Evolutionary conservation across 2,113 vertebrate genomes (phyloP).

Genomic region (Scalopus aquaticus): DNA sequence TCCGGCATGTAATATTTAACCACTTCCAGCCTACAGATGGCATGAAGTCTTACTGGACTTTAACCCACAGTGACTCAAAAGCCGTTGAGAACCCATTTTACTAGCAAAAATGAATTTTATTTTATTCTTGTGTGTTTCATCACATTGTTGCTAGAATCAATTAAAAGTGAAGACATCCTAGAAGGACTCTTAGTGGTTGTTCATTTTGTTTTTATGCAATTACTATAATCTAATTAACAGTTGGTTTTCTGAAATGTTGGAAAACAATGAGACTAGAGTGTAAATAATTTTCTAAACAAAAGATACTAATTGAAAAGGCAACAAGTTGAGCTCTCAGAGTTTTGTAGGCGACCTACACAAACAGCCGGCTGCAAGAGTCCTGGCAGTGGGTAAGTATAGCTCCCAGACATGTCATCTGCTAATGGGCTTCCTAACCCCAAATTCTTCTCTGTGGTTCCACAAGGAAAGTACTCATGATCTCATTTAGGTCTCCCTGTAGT

Average conservation of each 20-base stretch:
- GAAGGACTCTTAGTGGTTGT: not conserved
- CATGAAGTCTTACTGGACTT: not conserved
- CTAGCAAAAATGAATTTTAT: constrained; percentile 32
- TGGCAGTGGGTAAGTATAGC: not conserved
- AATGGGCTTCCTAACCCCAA: constrained; percentile 46
- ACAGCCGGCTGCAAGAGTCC: not conserved
- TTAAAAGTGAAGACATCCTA: constrained; percentile 51
- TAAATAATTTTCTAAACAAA: constrained; percentile 39
- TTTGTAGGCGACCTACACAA: not conserved
- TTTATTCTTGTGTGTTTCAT: constrained; percentile 19
- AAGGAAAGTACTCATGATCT: constrained; percentile 50
- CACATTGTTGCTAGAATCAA: constrained; percentile 7
- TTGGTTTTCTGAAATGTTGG: constrained; percentile 17
- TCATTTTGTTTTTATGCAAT: constrained; percentile 24
- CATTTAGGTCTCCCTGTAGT: constrained; percentile 56
- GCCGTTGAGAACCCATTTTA: constrained; percentile 40
- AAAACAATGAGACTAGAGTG: not conserved
- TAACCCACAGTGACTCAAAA: not conserved
- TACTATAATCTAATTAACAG: not conserved
- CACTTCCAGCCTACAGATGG: not conserved
- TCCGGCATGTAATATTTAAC: not conserved
- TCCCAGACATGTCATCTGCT: not conserved
- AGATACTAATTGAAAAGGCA: constrained; percentile 14
- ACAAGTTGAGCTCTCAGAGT: not conserved
- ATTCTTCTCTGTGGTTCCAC: constrained; percentile 59